Percentiles rank a stretch among this genome's conserved stretches.
Conservation (phyloP, 2,113 vertebrate genomes). For the Condylura cristata region DNA sequence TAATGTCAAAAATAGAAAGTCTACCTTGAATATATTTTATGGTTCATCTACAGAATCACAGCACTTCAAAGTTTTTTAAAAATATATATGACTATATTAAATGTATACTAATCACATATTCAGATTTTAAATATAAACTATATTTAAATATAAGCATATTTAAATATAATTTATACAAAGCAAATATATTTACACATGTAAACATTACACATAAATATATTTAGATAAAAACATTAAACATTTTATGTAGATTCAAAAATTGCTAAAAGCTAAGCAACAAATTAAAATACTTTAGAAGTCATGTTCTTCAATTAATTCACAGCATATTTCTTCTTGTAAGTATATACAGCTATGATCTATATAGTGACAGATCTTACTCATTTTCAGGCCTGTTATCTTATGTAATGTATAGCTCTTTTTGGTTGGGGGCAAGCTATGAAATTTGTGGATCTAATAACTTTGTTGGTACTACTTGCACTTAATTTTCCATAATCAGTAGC, state of each 20-base stretch:
- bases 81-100: background rate
- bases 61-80: background rate
- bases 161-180: background rate
- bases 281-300: background rate
- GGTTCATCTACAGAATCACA: background rate
- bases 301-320: background rate
- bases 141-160: background rate
- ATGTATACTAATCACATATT: background rate
- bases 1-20: background rate
- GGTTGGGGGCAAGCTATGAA: background rate
- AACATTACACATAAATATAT: background rate
- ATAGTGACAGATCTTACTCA: constrained; percentile 12
- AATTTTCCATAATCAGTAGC: constrained; percentile 64
- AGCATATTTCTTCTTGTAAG: constrained; percentile 4
- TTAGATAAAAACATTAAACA: background rate
- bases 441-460: constrained; percentile 43
- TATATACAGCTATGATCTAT: background rate
- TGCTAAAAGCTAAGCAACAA: background rate
- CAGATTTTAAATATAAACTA: background rate
- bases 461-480: constrained; percentile 22
- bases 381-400: constrained; percentile 50
- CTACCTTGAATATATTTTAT: background rate
- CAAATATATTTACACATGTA: background rate
- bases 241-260: background rate
- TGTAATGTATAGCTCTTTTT: constrained; percentile 41